Conservation (phyloP, 1,140 invertebrate genomes). For the Trypoxylus dichotomus region DNA sequence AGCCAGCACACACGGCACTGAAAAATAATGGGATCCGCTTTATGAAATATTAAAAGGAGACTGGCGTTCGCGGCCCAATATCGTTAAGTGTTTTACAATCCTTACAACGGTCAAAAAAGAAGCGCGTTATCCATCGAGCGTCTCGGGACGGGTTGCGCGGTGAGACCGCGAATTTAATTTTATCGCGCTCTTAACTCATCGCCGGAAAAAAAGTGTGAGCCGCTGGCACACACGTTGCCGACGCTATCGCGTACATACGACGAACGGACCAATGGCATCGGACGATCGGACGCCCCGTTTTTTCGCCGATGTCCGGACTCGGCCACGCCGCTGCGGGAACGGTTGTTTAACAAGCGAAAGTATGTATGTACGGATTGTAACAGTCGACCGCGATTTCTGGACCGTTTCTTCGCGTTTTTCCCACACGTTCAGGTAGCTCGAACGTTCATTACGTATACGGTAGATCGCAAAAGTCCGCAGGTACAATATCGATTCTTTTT, state of each 20-base stretch:
- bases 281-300: background rate
- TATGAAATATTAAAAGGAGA: background rate
- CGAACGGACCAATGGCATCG: background rate
- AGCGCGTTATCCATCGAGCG: background rate
- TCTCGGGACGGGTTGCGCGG: background rate
- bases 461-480: too few species aligned
- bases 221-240: background rate
- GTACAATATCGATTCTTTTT: too few species aligned
- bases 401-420: too few species aligned
- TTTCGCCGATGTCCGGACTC: background rate
- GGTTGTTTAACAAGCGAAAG: background rate
- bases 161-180: background rate
- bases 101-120: background rate
- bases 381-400: too few species aligned
- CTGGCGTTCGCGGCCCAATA: background rate
- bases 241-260: too few species aligned
- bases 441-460: too few species aligned
- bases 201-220: background rate
- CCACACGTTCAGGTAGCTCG: too few species aligned
- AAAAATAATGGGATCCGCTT: background rate
- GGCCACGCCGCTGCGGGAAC: background rate
- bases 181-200: slow-evolving; percentile 2
- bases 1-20: background rate
- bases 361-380: background rate
- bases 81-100: slow-evolving; percentile 3